Evolutionary conservation across 2,797 vertebrate species (phyloP), one percentile per base, ranked within the genome.

Genomic region (Rhadinocentrus ornatus): DNA sequence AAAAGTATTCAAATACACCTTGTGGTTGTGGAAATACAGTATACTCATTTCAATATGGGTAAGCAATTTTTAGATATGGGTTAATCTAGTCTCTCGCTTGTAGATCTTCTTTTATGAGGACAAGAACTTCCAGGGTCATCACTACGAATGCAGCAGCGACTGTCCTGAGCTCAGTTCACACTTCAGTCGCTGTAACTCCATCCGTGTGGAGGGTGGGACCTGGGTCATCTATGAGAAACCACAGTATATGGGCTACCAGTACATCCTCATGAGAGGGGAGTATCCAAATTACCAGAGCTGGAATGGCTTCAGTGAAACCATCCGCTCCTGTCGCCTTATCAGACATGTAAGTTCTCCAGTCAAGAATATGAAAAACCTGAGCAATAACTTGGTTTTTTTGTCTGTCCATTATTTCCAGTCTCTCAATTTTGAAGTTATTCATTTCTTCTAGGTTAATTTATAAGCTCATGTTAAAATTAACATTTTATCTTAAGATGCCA

Each of bases 181-280:
- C 80, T 70, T 90, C 72, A 80, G 68, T 55, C 81, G n/a, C 68
- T 90, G 89, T 15, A 89, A 88, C 79, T 90, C 87, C 80, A 81
- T 90, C 73, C 68, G 84, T 15, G 83, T 88, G 72, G 86, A 87
- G 46, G 6, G 64, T 0, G 95, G 96, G 0, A 87, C 90, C 76
- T 90, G 96, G 95, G 86, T 95, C 69, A 92, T 88, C 63, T 89
- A 84, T 24, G 86, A 89, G 64, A 82, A 84, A 52, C 73, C 95
- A 72, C 95, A 95, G 59, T 95, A 94, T 78, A 90, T 90, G 7
- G 95, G 95, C 69, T 85, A 93, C 81, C 96, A 96, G 89, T 96
- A 96, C 61, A 71, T 96, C 81, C 91, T 96, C 54, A 69, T 89
- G 90, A 95, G 75, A 93, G 94, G 89, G 88, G 94, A 88, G 63